A percentile compares a stretch with the other conserved stretches of the same genome.
Evolutionary conservation across 2,888 invertebrate genomes (phyloP).

Genomic region (Amphimallon solstitiale): DNA sequence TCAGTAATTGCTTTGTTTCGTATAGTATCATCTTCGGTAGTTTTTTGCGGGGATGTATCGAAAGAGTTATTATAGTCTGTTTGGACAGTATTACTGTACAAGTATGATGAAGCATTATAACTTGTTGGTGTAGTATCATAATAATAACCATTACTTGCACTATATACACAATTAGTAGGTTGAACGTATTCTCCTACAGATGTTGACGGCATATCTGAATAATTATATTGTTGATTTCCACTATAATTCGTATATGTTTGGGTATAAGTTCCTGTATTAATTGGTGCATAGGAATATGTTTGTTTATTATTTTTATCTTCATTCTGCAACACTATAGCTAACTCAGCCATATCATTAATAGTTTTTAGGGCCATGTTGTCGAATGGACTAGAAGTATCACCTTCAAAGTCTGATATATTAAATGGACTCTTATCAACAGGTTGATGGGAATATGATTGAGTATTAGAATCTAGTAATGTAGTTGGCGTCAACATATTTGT

Average conservation of each 20-base stretch:
- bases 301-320: constrained; percentile 47
- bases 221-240: constrained; percentile 35
- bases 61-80: constrained; percentile 11
- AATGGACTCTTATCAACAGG: constrained; percentile 56
- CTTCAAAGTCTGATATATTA: constrained; percentile 85
- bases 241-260: constrained; percentile 41
- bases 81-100: constrained; percentile 18
- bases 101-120: constrained; percentile 18
- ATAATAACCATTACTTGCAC: constrained; percentile 46
- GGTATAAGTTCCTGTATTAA: constrained; percentile 17
- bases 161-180: constrained; percentile 36
- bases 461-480: constrained; percentile 53
- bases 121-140: constrained; percentile 39
- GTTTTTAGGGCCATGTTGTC: constrained; percentile 93
- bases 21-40: constrained; percentile 35
- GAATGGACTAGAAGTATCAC: constrained; percentile 91
- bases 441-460: constrained; percentile 45
- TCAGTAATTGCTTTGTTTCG: constrained; percentile 73
- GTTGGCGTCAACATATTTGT: constrained; percentile 62
- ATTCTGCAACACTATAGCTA: constrained; percentile 79
- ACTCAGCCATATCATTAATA: constrained; percentile 90
- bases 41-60: constrained; percentile 30
- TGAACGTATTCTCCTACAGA: constrained; percentile 33
- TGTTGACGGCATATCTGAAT: constrained; percentile 36
- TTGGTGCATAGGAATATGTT: constrained; percentile 44